These are phyloP conservation scores for Oscheius sp. DNA, from an alignment of 2,888 invertebrate species.

Conservation along the genomic window DNA sequence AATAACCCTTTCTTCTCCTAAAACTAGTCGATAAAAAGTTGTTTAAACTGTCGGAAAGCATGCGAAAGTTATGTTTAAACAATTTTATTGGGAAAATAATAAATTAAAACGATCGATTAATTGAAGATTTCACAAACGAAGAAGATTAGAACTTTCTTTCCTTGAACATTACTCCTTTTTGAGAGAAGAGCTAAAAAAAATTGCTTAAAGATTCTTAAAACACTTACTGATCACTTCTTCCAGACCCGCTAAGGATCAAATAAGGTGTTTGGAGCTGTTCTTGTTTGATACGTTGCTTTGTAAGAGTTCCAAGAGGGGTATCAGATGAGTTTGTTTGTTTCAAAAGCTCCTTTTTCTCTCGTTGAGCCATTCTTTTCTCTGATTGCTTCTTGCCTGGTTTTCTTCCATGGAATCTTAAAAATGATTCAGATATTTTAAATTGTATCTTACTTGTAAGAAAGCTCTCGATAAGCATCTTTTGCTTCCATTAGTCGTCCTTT, in stretches of 20 bases:
- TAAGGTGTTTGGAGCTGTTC: slow-evolving; percentile 67
- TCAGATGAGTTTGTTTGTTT: slow-evolving; percentile 59
- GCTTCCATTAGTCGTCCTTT: slow-evolving; percentile 88
- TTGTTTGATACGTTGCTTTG: slow-evolving; percentile 93
- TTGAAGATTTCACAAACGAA: background rate
- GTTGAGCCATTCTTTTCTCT: slow-evolving; percentile 93
- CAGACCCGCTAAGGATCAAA: slow-evolving; percentile 63
- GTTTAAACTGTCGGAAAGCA: background rate
- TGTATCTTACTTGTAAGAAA: slow-evolving; percentile 71
- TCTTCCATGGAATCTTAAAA: slow-evolving; percentile 97
- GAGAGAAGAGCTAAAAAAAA: background rate
- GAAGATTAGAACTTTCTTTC: background rate
- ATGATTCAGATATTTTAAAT: background rate
- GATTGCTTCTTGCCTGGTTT: slow-evolving; percentile 97
- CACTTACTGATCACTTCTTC: slow-evolving; percentile 29
- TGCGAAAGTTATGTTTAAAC: background rate
- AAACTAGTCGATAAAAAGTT: background rate
- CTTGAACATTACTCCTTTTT: background rate
- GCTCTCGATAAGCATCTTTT: slow-evolving; percentile 87
- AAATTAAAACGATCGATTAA: no score
- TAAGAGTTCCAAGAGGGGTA: slow-evolving; percentile 92
- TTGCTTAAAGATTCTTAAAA: background rate
- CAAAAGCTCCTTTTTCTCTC: slow-evolving; percentile 74
- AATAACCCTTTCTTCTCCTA: no score
- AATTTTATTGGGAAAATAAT: no score